Base-by-base conservation (phyloP, 2,888 invertebrate genomes). In the Ophion obscuratus region DNA sequence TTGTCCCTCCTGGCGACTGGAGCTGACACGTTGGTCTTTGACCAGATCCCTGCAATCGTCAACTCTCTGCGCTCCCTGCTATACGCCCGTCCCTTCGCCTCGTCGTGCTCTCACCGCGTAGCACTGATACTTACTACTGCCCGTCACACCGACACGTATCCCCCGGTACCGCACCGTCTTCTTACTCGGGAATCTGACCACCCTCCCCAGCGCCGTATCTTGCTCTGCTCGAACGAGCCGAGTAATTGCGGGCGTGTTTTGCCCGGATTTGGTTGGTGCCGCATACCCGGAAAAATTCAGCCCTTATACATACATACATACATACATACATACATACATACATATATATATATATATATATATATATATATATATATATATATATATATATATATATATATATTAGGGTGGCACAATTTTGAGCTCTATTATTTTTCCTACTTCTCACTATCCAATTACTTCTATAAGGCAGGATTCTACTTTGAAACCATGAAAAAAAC, bases 1-100 rank as follows among this genome's bases (percentile, higher is more conserved):
- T 79, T 81, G 84, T 79, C 88, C 76, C 76, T 71, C 20, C 59
- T 66, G 76, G 57, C 14, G 73, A 76, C 88, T 89, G 90, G 61
- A 84, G 87, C 89, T 89, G 89, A 88, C 89, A 88, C 87, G 89
- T 88, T 89, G 87, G 83, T 88, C 87, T 89, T 88, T 87, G 85
- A 87, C 78, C 88, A 86, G 47, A 53, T 74, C 71, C 70, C 59
- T 14, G 53, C 53, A 53, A 17, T 17, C 53, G 53, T 53, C 53
- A 53, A 53, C 53, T 53, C 14, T 3, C 47, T 14, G 47, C 47
- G 3, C 11, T 14, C 53, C 53, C 14, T 3, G 5, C 14, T 14
- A 14, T 17, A 4, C 14, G 3, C 17, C 53, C 17, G 17, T 4
- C 2, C 53, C 53, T 3, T 14, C 47, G 40, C 9, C 76, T 84